phyloP scores from a whole-genome alignment of 2,888 invertebrate species.

The Dryocosmus kuriphilus region DNA sequence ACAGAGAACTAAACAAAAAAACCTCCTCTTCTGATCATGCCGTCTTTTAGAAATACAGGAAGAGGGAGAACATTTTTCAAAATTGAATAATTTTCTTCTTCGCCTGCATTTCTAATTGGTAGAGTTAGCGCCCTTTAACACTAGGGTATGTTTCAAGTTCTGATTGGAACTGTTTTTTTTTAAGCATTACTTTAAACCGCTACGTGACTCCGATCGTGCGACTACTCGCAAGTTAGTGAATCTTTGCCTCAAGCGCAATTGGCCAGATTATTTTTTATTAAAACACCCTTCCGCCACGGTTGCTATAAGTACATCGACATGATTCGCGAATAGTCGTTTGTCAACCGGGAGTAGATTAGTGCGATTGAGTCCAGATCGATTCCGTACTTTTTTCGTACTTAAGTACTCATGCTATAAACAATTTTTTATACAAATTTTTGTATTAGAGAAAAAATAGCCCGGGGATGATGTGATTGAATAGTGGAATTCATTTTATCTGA shows the following conservation, averaged over 20 bases:
- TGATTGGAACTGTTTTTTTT: not conserved
- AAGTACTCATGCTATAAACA: slow-evolving; percentile 9
- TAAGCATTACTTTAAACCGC: slow-evolving; percentile 26
- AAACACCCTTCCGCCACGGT: slow-evolving; percentile 21
- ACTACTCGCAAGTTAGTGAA: not conserved
- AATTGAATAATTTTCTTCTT: not conserved
- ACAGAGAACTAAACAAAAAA: not conserved
- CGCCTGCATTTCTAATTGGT: slow-evolving; percentile 4
- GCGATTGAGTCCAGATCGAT: slow-evolving; percentile 23
- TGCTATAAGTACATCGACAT: slow-evolving; percentile 35
- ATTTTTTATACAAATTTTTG: slow-evolving; percentile 7
- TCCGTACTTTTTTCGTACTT: slow-evolving; percentile 7
- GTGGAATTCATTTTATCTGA: not conserved
- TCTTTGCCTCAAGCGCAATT: slow-evolving; percentile 27
- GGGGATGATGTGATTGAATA: not conserved
- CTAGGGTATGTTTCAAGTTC: slow-evolving; percentile 33
- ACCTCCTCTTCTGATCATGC: slow-evolving; percentile 21
- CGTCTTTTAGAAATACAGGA: not conserved
- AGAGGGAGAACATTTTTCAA: not conserved
- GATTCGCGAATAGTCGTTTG: slow-evolving; percentile 16
- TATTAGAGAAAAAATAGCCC: not conserved
- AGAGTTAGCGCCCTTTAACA: slow-evolving; percentile 14
- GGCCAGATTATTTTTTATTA: slow-evolving; percentile 16
- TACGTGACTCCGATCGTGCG: slow-evolving; percentile 3
- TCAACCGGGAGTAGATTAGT: slow-evolving; percentile 32